phyloP scores from a whole-genome alignment of 2,113 vertebrate species.

The Coreoperca whiteheadi region DNA sequence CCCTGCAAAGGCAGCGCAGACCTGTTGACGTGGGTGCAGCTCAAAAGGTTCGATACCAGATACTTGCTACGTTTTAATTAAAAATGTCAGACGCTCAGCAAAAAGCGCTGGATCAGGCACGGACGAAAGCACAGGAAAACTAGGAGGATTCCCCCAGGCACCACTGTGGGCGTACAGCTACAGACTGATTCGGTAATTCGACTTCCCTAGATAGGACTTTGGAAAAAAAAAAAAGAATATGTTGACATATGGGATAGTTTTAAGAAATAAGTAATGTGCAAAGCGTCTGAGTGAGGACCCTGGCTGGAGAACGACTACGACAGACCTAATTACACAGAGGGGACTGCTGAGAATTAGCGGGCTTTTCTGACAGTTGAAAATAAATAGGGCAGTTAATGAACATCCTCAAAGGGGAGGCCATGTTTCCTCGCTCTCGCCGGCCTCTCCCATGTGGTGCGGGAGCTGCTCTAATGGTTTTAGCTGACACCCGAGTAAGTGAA shows the following conservation, averaged over 20 bases:
- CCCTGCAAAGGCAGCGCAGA: conserved; percentile 36
- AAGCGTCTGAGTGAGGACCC: conserved; percentile 32
- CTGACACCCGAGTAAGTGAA: conserved; percentile 77
- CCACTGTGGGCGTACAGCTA: conserved; percentile 12
- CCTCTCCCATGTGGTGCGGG: conserved; percentile 60
- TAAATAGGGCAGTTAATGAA: conserved; percentile 83
- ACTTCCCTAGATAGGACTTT: conserved; percentile 39
- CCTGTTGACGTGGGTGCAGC: conserved; percentile 54
- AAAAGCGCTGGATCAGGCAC: conserved; percentile 27
- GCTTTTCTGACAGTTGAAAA: conserved; percentile 83
- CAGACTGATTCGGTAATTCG: conserved; percentile 50
- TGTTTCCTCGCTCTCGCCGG: conserved; percentile 54
- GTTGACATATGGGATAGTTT: conserved; percentile 66
- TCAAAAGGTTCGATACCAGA: conserved; percentile 65
- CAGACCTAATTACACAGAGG: conserved; percentile 64
- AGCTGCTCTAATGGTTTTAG: conserved; percentile 82
- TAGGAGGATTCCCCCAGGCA: conserved; percentile 37
- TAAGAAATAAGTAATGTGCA: conserved; percentile 37
- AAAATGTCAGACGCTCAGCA: conserved; percentile 61
- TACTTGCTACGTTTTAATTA: conserved; percentile 73
- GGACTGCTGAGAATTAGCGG: conserved; percentile 73
- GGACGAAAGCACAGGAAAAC: conserved; percentile 32
- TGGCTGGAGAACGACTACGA: conserved; percentile 53
- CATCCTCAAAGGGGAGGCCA: conserved; percentile 71
- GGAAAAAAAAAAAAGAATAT: conserved; percentile 25